Evolutionary conservation across 2,888 invertebrate species (phyloP).

Genomic region (Troides helena): DNA sequence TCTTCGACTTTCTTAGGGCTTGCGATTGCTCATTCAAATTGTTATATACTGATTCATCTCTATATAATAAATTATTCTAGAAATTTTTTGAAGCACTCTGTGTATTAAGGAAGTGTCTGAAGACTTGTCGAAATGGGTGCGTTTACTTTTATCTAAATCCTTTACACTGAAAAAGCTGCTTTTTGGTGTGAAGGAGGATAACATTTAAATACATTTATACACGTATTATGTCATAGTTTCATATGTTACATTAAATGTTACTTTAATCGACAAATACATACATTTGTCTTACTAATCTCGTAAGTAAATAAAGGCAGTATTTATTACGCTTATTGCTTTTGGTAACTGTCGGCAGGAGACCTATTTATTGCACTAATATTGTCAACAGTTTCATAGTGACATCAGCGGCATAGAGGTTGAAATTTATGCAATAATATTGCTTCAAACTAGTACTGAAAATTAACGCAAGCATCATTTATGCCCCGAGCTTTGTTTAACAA

Average conservation of each 20-base stretch:
- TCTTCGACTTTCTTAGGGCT: too few relatives aligned
- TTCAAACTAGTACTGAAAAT: conserved; percentile 11
- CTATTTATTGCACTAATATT: conserved; percentile 1
- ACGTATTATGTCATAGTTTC: too few relatives aligned
- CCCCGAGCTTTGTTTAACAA: conserved; percentile 21
- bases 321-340: background rate
- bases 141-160: too few relatives aligned
- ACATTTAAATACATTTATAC: too few relatives aligned
- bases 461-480: conserved; percentile 13
- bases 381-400: conserved; percentile 9
- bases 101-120: too few relatives aligned
- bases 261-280: background rate
- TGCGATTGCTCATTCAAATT: too few relatives aligned
- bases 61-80: too few relatives aligned
- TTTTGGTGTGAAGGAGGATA: too few relatives aligned
- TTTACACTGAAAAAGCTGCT: too few relatives aligned
- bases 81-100: too few relatives aligned
- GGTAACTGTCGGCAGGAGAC: background rate
- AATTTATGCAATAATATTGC: conserved; percentile 17
- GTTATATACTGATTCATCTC: too few relatives aligned
- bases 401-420: background rate
- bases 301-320: background rate
- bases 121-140: too few relatives aligned
- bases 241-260: background rate
- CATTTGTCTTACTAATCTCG: background rate